phyloP scores from a whole-genome alignment of 1,140 invertebrate genomes.

The Pseudachorutes palmiensis region DNA sequence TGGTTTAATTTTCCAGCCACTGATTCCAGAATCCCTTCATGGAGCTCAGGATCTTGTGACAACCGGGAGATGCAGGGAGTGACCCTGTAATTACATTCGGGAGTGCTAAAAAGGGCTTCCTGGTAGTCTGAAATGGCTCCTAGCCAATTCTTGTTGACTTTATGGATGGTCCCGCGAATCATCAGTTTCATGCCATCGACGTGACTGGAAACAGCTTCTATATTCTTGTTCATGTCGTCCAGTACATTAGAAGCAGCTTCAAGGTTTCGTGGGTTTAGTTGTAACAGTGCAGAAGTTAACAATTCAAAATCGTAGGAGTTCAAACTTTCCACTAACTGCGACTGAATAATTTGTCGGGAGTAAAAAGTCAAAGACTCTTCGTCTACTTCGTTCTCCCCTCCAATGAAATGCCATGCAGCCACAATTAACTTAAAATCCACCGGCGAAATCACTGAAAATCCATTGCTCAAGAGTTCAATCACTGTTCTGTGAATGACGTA shows the following conservation, averaged over 20 bases:
- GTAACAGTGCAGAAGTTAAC: constrained; percentile 8
- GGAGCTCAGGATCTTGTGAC: constrained; percentile 25
- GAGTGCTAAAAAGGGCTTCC: constrained; percentile 23
- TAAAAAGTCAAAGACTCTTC: constrained; percentile 16
- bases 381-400: constrained; percentile 4
- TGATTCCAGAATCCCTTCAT: constrained; percentile 19
- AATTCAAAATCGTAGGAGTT: constrained; percentile 19
- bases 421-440: constrained; percentile 4
- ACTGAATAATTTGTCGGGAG: not conserved
- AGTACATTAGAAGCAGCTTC: constrained; percentile 3
- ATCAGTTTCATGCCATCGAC: constrained; percentile 23
- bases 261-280: constrained; percentile 9
- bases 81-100: constrained; percentile 23
- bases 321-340: not conserved
- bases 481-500: constrained; percentile 10
- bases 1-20: constrained; percentile 19
- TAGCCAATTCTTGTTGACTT: constrained; percentile 17
- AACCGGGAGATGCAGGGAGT: constrained; percentile 25
- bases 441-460: not conserved
- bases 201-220: constrained; percentile 9
- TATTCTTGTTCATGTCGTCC: not conserved
- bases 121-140: constrained; percentile 22
- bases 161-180: constrained; percentile 22
- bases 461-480: not conserved
- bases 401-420: constrained; percentile 16